phyloP scores from a whole-genome alignment of 1,140 invertebrate genomes.

The Drosophila ercepeae region DNA sequence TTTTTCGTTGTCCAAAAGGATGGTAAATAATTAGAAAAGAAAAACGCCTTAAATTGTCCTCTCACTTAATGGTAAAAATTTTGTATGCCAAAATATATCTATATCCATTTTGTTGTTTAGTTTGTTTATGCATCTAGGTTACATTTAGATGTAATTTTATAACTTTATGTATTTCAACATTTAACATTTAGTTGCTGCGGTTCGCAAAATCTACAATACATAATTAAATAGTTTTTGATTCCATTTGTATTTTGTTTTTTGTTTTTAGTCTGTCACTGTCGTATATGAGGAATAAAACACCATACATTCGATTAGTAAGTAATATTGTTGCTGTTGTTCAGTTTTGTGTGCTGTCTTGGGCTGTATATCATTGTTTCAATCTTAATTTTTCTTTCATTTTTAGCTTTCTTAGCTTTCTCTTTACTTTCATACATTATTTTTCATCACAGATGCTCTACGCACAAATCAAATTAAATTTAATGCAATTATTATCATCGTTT shows the following conservation, averaged over 20 bases:
- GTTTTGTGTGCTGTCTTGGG: slow-evolving; percentile 54
- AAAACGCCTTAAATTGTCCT: slow-evolving; percentile 13
- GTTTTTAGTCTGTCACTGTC: slow-evolving; percentile 40
- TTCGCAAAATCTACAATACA: slow-evolving; percentile 33
- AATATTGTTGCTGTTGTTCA: slow-evolving; percentile 54
- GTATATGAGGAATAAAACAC: slow-evolving; percentile 74
- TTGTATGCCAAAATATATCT: slow-evolving; percentile 81
- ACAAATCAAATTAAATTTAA: slow-evolving; percentile 68
- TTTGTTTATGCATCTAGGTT: slow-evolving; percentile 59
- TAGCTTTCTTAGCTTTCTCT: background rate
- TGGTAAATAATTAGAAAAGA: slow-evolving; percentile 30
- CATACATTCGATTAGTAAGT: slow-evolving; percentile 77
- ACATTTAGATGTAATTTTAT: slow-evolving; percentile 39
- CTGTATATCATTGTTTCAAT: slow-evolving; percentile 17
- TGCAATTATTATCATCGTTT: slow-evolving; percentile 77
- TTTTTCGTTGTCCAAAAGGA: slow-evolving; percentile 61
- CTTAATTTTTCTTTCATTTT: background rate
- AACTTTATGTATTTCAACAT: slow-evolving; percentile 55
- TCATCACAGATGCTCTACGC: slow-evolving; percentile 78
- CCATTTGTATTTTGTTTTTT: slow-evolving; percentile 23
- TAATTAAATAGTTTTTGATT: slow-evolving; percentile 48
- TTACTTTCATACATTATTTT: slow-evolving; percentile 64
- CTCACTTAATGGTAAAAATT: slow-evolving; percentile 68
- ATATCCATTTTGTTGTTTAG: slow-evolving; percentile 38
- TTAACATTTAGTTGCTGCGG: slow-evolving; percentile 56